These are phyloP conservation scores for Galerucella nymphaeae DNA, from an alignment of 2,888 invertebrate genomes.

Conservation along the genomic window DNA sequence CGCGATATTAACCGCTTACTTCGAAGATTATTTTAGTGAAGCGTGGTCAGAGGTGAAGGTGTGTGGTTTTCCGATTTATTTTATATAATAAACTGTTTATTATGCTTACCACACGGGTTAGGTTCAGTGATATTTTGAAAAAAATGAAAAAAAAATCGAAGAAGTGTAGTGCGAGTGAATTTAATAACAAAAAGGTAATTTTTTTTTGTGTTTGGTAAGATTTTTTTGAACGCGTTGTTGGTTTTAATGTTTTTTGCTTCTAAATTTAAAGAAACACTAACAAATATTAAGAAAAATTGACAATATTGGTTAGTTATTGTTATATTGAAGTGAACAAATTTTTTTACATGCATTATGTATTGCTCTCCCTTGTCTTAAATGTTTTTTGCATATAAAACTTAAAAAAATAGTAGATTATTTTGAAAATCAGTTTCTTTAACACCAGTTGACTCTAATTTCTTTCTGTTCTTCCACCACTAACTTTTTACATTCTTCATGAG, in stretches of 20 bases:
- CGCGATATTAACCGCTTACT: conserved; percentile 16
- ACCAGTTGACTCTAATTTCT: too few species aligned
- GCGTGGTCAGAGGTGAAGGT: conserved; percentile 25
- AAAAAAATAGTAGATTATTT: too few species aligned
- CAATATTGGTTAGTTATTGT: too few species aligned
- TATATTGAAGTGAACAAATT: too few species aligned
- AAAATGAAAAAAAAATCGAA: conserved; percentile 34
- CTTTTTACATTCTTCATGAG: too few species aligned
- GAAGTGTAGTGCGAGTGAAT: conserved; percentile 20
- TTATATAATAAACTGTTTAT: conserved; percentile 8
- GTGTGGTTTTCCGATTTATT: conserved; percentile 6
- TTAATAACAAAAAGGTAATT: conserved; percentile 29
- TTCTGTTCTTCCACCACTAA: too few species aligned
- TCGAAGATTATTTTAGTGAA: conserved; percentile 25
- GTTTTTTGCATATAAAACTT: too few species aligned
- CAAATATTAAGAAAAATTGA: too few species aligned
- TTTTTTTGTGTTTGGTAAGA: background rate
- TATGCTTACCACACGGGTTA: conserved; percentile 22
- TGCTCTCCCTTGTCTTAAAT: too few species aligned
- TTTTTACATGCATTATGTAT: too few species aligned
- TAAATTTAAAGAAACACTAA: background rate
- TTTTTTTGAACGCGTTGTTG: conserved; percentile 50
- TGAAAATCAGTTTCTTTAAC: too few species aligned
- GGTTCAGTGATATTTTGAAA: conserved; percentile 32
- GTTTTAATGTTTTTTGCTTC: background rate